Evolutionary conservation across 2,113 vertebrate species (phyloP), one percentile per base, ranked within the genome.

Genomic region (Corythoichthys haematopterus): DNA sequence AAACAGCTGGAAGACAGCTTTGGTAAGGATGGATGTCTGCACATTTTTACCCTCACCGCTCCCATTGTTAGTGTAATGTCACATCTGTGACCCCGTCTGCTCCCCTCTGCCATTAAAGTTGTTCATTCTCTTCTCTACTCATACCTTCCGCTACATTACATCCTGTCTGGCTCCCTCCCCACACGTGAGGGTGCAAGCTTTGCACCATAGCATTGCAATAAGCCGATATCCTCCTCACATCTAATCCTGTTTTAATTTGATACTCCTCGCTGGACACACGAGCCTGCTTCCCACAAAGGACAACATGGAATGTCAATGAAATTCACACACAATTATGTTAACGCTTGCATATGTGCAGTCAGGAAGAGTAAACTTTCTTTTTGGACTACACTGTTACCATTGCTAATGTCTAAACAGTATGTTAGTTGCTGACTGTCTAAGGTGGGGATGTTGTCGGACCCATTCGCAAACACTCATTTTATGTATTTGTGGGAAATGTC

Each of bases 21-120:
- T 86, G 70, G 72, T 80, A 83, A 75, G 71, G 77, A 82, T 84
- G 81, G 75, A 71, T 79, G 87, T 83, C 80, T 80, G 79, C 86
- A 91, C 88, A 87, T 88, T 87, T 88, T 88, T 78, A 82, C 63
- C 69, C 81, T 81, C 14, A 50, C 48, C 58, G 20, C 72, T 72
- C 66, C 76, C 57, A 79, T 89, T 92, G 89, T 92, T 75, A 63
- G 81, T 75, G 78, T 73, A 77, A 77, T 89, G 72, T 69, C 91
- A 87, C 89, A 90, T 92, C 89, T 87, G 86, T 89, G 90, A 88
- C 88, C 89, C 88, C 87, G 89, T 87, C 88, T 88, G 82, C 88
- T 77, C 74, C 76, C 74, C 67, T 80, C 80, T 68, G 62, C 68
- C 69, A 40, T 82, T 80, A 73, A 47, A 45, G 52, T 46, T 86